These are phyloP conservation scores for Aphyosemion australe DNA, from an alignment of 2,113 vertebrate species.

Conservation along the genomic window DNA sequence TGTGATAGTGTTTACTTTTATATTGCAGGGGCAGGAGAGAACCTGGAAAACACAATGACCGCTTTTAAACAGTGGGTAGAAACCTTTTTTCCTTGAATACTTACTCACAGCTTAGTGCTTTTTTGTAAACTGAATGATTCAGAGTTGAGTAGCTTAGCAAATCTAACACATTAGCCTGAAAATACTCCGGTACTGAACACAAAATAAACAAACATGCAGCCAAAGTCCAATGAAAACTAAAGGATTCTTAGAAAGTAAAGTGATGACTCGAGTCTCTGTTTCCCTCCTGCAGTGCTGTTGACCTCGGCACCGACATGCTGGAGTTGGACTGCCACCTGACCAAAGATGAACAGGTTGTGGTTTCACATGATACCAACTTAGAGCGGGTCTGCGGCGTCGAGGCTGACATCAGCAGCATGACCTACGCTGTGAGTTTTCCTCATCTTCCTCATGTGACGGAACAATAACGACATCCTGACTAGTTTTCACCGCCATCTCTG, in stretches of 20 bases:
- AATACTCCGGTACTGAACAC: too few species aligned
- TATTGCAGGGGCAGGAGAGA: conserved; percentile 91
- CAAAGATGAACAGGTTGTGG: conserved; percentile 94
- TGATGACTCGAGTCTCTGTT: background rate
- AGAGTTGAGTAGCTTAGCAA: too few species aligned
- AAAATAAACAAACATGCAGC: too few species aligned
- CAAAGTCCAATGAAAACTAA: too few species aligned
- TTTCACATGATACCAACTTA: conserved; percentile 91
- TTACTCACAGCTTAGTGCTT: background rate
- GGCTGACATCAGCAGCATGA: conserved; percentile 83
- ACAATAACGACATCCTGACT: background rate
- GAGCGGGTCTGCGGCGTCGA: conserved; percentile 88
- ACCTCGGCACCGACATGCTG: conserved; percentile 95
- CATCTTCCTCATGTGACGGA: background rate
- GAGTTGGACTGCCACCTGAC: conserved; percentile 97
- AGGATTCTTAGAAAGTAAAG: too few species aligned
- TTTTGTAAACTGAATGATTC: background rate
- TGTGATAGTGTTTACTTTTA: background rate
- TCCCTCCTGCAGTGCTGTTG: conserved; percentile 83
- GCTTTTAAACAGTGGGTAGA: conserved; percentile 95
- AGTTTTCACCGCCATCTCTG: background rate
- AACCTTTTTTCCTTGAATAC: background rate
- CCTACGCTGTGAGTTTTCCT: conserved; percentile 86
- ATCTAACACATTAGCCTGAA: too few species aligned
- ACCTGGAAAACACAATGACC: conserved; percentile 97